Evolutionary conservation across 23 tunicate genomes (phyloP), one percentile per base, ranked within the genome.

Genomic region (Oikopleura dioica): DNA sequence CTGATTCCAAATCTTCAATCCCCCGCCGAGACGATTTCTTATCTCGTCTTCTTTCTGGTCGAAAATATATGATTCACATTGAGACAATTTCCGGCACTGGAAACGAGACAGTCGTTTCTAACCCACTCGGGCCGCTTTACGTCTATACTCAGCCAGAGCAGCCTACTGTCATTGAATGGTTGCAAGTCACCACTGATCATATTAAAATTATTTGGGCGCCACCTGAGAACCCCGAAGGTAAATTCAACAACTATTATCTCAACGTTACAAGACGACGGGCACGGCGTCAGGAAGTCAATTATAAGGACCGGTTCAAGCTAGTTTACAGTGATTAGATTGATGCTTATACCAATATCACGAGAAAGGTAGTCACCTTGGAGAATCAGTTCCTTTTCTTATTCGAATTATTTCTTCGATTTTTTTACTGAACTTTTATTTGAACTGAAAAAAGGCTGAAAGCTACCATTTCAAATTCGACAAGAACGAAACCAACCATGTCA

Each of bases 141-240:
- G 32, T 76, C 33, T 55, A 32, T 59, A 32, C 69, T 76, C 79
- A 85, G 38, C 94, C 94, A 0, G 44, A 58, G 37, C 32, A 76
- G 51, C 95, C 95, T 1, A 68, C 28, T 12, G 69, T 87, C 0
- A 76, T 76, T 29, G 72, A 68, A 29, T 80, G 82, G 88, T 67
- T 63, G 37, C 95, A 88, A 79, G 59, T 81, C 35, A 88, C 95
- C 1, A 68, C 84, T 30, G 78, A 79, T 50, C 59, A 69, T 30
- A 76, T 88, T 33, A 77, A 80, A 34, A 32, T 88, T 0, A 50
- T 38, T 35, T 88, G 95, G 95, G 37, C 38, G 30, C 81, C 83
- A 30, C 21, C 77, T 1, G 77, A 75, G 36, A 35, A 9, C 4
- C 35, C 32, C 0, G 80, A 59, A 28, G 36, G 51, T 1, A 38